Base-by-base conservation (phyloP, 2,888 invertebrate species). In the Tanypteryx hageni region DNA sequence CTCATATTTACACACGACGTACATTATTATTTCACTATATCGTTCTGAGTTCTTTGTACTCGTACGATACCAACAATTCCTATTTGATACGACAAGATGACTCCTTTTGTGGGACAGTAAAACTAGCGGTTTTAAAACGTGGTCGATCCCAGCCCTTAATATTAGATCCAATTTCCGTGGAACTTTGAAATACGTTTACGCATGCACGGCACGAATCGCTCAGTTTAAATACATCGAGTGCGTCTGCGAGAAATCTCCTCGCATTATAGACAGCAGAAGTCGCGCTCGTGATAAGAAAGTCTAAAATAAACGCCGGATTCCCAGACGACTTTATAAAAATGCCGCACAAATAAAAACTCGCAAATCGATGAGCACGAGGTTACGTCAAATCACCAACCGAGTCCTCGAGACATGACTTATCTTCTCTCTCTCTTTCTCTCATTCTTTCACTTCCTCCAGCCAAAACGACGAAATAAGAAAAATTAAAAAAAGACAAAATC, bases 351-450 rank as follows among this genome's bases (percentile, higher is more conserved):
- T n/a, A 59, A 64, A 64, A 89, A 56, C 14, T 89, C 89, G 18
- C 11, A 89, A 89, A 89, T 31, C 64, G 89, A 89, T 89, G 61
- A 44, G 64, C 44, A 61, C 9, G 59, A 16, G 85, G 59, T 86
- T 61, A 44, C 44, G 64, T 89, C 89, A 44, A 89, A 89, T 44
- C 64, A 44, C 44, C 13, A 64, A 13, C 61, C 64, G 64, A n/a
- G 44, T 61, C 44, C 64, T 61, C 64, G 61, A 61, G 86, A 18
- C 86, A 61, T 31, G 86, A 16, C 61, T 86, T 31, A 22, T 59
- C 83, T 18, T 44, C 31, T 14, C 82, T 22, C 58, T 14, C 16
- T 31, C 27, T 31, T 18, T 61, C 58, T 58, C 22, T 58, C 86
- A 5, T 27, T 64, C 64, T 76, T 76, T 44, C 16, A 27, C 31